Conservation (phyloP, 2,797 vertebrate genomes). For the Propithecus perrieri region DNA sequence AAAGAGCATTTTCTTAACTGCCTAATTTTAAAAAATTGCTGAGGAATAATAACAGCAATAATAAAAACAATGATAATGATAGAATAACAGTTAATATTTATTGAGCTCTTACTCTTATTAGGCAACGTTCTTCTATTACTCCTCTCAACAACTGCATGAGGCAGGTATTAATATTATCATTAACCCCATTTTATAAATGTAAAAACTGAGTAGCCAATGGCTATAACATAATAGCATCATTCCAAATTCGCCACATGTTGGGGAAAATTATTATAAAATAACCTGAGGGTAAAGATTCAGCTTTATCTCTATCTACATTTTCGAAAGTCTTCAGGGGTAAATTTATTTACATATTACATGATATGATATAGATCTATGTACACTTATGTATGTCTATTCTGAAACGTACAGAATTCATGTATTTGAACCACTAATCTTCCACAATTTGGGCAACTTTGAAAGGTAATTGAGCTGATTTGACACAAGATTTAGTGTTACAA, state of each 20-base stretch:
- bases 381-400: neutral
- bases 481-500: neutral
- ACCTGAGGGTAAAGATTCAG: neutral
- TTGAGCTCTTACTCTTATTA: neutral
- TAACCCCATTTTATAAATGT: slow-evolving; percentile 23
- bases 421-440: slow-evolving; percentile 5
- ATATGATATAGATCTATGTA: neutral
- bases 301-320: neutral
- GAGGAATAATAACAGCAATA: neutral
- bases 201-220: neutral
- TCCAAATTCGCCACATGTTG: neutral
- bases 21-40: slow-evolving; percentile 18
- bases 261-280: neutral
- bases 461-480: slow-evolving; percentile 10
- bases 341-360: neutral
- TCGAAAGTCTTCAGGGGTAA: slow-evolving; percentile 28
- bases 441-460: neutral
- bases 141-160: neutral
- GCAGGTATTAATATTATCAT: neutral
- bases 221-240: neutral
- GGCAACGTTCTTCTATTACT: neutral
- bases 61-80: slow-evolving; percentile 8
- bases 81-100: neutral
- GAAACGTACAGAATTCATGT: neutral
- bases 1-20: slow-evolving; percentile 47